Evolutionary conservation across 2,797 vertebrate species (phyloP), one percentile per base, ranked within the genome.

Genomic region (Craterocephalus amniculus): DNA sequence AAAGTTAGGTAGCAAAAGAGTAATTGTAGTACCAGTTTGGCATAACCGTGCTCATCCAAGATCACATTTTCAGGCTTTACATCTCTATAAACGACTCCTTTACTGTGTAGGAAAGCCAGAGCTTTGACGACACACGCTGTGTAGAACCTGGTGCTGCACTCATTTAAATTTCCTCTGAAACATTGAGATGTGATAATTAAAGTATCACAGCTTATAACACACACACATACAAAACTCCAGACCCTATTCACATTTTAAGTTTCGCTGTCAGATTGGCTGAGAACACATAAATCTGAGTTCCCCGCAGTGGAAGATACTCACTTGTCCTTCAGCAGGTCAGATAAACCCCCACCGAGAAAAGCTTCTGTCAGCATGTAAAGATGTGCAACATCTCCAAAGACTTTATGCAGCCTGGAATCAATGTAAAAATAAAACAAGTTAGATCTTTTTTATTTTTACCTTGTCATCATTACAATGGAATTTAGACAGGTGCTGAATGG

Each of bases 31-130:
- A 95, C 95, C 94, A 95, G 89, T 79, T 95, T 95, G 66, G 91
- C 94, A 18, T 94, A 94, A 79, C 94, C 94, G 0, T 64, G 87
- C 57, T 90, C 87, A 79, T 95, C 92, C 72, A 95, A 84, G 43
- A 94, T 59, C 13, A 95, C 90, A 64, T 94, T 95, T 75, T 94
- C 94, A 6, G 93, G 94, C 79, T 94, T 95, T 75, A 95, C 73
- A 40, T 95, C 94, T 87, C 95, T 91, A 58, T 94, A 94, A 76
- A 93, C 18, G 43, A 95, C 84, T 7, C 87, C 85, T 55, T 48
- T 88, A 34, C 43, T 10, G 62, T 95, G 93, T 32, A 95, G 92
- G 83, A 91, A 95, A 71, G 73, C 80, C 81, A 95, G 70, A 4
- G 92, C 95, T 81, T 95, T 92, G 2, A 91, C 63, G 31, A 94